phyloP scores from a whole-genome alignment of 2,888 invertebrate genomes.

The Nymphalis c-album region DNA sequence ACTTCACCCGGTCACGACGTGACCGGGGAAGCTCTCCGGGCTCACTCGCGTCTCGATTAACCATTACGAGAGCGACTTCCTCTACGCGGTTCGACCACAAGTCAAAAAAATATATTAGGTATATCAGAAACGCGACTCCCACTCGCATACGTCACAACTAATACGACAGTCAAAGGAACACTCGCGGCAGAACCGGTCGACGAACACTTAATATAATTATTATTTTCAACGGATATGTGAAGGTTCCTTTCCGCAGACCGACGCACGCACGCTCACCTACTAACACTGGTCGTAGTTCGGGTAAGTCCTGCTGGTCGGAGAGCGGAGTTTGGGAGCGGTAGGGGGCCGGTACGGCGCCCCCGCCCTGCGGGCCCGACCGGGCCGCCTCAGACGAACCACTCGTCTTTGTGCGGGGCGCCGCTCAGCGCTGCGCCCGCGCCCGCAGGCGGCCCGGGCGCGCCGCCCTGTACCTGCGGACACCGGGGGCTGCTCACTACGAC shows the following conservation, averaged over 20 bases:
- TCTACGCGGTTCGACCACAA: slow-evolving; percentile 37
- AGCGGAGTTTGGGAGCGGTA: slow-evolving; percentile 39
- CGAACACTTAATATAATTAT: slow-evolving; percentile 31
- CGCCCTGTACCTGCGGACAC: slow-evolving; percentile 62
- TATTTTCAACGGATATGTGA: slow-evolving; percentile 39
- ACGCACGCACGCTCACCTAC: slow-evolving; percentile 30
- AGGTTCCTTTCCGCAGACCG: slow-evolving; percentile 29
- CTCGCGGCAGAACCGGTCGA: slow-evolving; percentile 35
- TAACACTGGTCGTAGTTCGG: slow-evolving; percentile 15
- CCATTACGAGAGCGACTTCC: slow-evolving; percentile 15
- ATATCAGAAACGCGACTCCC: slow-evolving; percentile 29
- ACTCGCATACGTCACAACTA: slow-evolving; percentile 23
- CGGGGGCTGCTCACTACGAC: too few relatives aligned
- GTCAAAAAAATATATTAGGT: slow-evolving; percentile 25
- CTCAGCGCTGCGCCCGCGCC: slow-evolving; percentile 94
- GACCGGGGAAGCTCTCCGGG: slow-evolving; percentile 7
- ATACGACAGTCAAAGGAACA: slow-evolving; percentile 36
- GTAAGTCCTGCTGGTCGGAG: background rate
- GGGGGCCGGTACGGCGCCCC: slow-evolving; percentile 70
- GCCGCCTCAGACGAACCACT: slow-evolving; percentile 91
- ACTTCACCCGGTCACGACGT: slow-evolving; percentile 14
- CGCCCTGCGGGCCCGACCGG: slow-evolving; percentile 71
- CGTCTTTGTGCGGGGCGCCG: slow-evolving; percentile 92
- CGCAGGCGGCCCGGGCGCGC: slow-evolving; percentile 95
- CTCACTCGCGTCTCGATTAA: slow-evolving; percentile 22